Conservation (phyloP, 2,888 invertebrate species). For the Microctonus aethiopoides region DNA sequence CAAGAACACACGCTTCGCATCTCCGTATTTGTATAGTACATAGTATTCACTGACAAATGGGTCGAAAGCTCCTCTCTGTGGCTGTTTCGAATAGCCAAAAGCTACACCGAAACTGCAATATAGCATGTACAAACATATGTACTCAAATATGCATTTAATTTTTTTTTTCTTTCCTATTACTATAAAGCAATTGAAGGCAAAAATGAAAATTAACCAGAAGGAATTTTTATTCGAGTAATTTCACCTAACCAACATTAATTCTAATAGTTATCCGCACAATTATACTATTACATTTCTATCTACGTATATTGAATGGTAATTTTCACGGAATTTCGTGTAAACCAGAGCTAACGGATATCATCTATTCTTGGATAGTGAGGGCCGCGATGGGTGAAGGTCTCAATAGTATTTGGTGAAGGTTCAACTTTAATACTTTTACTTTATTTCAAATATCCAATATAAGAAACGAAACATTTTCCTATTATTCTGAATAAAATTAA, state of each 20-base stretch:
- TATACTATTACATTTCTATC: not conserved
- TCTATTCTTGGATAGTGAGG: conserved; percentile 41
- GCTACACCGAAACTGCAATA: not conserved
- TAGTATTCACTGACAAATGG: conserved; percentile 18
- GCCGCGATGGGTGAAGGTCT: conserved; percentile 43
- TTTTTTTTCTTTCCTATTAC: not conserved
- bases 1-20: conserved; percentile 9
- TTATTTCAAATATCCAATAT: not conserved
- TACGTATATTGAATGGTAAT: conserved; percentile 29
- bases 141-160: not conserved
- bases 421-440: not conserved
- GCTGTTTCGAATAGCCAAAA: conserved; percentile 5
- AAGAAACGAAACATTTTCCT: not conserved
- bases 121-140: not conserved
- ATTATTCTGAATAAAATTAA: not conserved
- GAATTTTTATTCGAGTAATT: too few relatives aligned
- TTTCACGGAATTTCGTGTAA: conserved; percentile 41
- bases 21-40: not conserved
- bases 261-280: too few relatives aligned
- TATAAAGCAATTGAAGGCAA: too few relatives aligned
- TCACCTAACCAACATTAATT: too few relatives aligned
- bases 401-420: not conserved
- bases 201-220: too few relatives aligned
- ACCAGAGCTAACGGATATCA: conserved; percentile 23
- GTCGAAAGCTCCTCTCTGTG: conserved; percentile 22